These are phyloP conservation scores for Gastrophryne carolinensis DNA, from an alignment of 2,797 vertebrate genomes.

Conservation along the genomic window DNA sequence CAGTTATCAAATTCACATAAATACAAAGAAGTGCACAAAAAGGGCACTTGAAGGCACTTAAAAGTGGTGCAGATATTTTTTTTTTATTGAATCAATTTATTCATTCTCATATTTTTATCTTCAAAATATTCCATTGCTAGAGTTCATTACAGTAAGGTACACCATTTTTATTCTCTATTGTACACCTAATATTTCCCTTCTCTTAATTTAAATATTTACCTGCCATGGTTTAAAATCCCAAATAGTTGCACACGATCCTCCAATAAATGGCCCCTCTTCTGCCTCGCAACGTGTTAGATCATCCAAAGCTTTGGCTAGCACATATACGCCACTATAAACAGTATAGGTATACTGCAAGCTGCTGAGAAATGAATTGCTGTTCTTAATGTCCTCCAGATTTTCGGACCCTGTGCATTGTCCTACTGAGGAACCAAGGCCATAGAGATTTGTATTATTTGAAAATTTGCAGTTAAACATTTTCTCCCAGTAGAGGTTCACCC, in stretches of 20 bases:
- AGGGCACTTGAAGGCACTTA: too few relatives aligned
- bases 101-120: too few relatives aligned
- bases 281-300: neutral
- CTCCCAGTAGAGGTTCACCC: constrained; percentile 22
- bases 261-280: constrained; percentile 13
- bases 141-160: too few relatives aligned
- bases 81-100: too few relatives aligned
- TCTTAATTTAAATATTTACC: too few relatives aligned
- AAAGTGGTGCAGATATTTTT: too few relatives aligned
- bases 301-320: constrained; percentile 17
- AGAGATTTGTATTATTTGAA: neutral
- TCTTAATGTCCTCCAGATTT: neutral
- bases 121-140: too few relatives aligned
- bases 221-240: constrained; percentile 18
- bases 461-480: constrained; percentile 21
- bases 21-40: too few relatives aligned
- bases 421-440: neutral
- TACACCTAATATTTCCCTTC: too few relatives aligned
- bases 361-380: neutral
- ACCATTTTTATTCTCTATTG: too few relatives aligned
- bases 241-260: constrained; percentile 10
- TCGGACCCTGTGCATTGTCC: neutral
- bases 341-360: constrained; percentile 4
- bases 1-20: too few relatives aligned
- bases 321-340: constrained; percentile 23